Percentiles rank a stretch among this genome's conserved stretches.
Conservation (phyloP, 2,888 invertebrate species). For the Itoplectis maculator region DNA sequence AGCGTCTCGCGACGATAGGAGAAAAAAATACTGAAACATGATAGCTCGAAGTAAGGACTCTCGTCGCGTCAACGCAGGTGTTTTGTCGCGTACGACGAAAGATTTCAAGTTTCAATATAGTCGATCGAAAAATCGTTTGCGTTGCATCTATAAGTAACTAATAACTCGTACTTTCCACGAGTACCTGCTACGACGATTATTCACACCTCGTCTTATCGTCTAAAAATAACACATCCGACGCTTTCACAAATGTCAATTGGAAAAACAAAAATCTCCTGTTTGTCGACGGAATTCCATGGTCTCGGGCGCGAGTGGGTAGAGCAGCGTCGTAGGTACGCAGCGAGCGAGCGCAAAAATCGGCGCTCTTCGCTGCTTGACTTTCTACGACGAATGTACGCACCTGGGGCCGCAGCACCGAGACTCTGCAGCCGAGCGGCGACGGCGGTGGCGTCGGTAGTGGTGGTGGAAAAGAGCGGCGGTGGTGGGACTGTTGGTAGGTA, state of each 20-base stretch:
- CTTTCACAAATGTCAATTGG: neutral
- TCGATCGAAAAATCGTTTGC: constrained; percentile 1
- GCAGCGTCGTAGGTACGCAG: neutral
- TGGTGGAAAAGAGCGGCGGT: constrained; percentile 27
- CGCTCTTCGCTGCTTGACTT: constrained; percentile 52
- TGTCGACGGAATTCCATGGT: constrained; percentile 31
- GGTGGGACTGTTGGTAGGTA: constrained; percentile 53
- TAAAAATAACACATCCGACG: neutral
- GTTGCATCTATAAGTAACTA: constrained; percentile 9
- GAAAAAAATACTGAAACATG: constrained; percentile 56
- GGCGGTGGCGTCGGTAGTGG: constrained; percentile 17
- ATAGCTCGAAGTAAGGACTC: constrained; percentile 14
- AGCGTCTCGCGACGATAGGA: constrained; percentile 39
- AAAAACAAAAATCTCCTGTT: constrained; percentile 16
- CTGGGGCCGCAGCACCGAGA: constrained; percentile 44
- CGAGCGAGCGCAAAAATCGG: neutral
- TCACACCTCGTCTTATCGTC: neutral
- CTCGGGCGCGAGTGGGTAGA: neutral
- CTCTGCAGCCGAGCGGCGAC: neutral
- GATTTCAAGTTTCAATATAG: neutral
- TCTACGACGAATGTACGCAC: constrained; percentile 67
- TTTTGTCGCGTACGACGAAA: constrained; percentile 12
- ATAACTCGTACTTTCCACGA: neutral
- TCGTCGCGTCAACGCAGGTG: constrained; percentile 24
- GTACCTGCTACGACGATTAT: neutral